These are phyloP conservation scores for Apomyelois bistriatella DNA, from an alignment of 2,888 invertebrate genomes.

Conservation along the genomic window DNA sequence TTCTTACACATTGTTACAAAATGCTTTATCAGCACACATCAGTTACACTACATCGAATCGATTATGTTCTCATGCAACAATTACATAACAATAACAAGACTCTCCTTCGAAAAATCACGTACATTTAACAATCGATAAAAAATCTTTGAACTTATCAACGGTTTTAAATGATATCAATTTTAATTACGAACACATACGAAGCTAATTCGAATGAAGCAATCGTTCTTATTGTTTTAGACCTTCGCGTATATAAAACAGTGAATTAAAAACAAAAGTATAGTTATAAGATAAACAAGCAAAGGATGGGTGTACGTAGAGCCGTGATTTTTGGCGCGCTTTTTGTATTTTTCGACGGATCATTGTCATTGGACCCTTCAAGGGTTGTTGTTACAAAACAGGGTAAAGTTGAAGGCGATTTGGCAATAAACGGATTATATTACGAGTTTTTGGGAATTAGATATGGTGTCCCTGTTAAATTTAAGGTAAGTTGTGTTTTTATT, in stretches of 20 bases:
- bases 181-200: background rate
- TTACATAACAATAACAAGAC: background rate
- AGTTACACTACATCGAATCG: background rate
- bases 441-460: slow-evolving; percentile 65
- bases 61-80: background rate
- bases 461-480: slow-evolving; percentile 53
- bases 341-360: slow-evolving; percentile 30
- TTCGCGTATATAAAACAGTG: background rate
- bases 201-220: background rate
- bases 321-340: slow-evolving; percentile 24
- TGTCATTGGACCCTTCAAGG: slow-evolving; percentile 38
- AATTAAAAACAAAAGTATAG: slow-evolving; percentile 14
- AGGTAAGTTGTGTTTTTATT: slow-evolving; percentile 41
- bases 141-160: background rate
- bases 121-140: background rate
- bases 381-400: slow-evolving; percentile 59
- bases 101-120: slow-evolving; percentile 9
- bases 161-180: background rate
- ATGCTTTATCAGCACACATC: background rate
- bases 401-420: slow-evolving; percentile 55
- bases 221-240: background rate
- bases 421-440: slow-evolving; percentile 50
- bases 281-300: slow-evolving; percentile 10
- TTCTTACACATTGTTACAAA: no score
- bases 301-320: slow-evolving; percentile 9